Percentiles rank a stretch among this genome's conserved stretches.
phyloP scores from a whole-genome alignment of 2,797 vertebrate genomes.

The Erpetoichthys calabaricus region DNA sequence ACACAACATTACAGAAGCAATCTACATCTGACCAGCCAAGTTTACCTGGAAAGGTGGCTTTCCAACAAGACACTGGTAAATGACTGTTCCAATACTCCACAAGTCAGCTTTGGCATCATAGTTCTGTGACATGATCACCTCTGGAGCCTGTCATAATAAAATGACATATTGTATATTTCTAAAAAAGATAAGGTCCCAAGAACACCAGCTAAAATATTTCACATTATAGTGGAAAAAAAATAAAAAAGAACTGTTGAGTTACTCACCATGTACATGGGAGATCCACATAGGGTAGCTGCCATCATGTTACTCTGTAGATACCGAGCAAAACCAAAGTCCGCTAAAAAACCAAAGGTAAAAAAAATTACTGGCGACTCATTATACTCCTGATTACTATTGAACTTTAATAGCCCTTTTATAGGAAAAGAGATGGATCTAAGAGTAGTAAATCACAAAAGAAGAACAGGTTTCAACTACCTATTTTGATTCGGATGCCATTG shows the following conservation, averaged over 20 bases:
- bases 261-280: conserved; percentile 97
- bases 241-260: background rate
- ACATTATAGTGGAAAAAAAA: background rate
- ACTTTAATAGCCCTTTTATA: too few relatives aligned
- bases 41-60: conserved; percentile 93
- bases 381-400: too few relatives aligned
- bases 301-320: conserved; percentile 98
- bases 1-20: too few relatives aligned
- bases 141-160: conserved; percentile 63
- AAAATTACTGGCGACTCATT: conserved; percentile 2
- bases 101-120: conserved; percentile 92
- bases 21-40: background rate
- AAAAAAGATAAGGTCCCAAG: conserved; percentile 5
- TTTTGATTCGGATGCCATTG: conserved; percentile 86
- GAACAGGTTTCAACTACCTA: conserved; percentile 47
- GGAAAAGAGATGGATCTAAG: too few relatives aligned
- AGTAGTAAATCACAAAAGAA: too few relatives aligned
- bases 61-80: conserved; percentile 93
- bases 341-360: conserved; percentile 41
- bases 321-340: conserved; percentile 94
- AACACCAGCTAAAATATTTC: background rate
- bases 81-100: conserved; percentile 93
- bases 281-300: conserved; percentile 93
- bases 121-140: conserved; percentile 96
- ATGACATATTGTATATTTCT: conserved; percentile 11